Evolutionary conservation across 2,113 vertebrate species (phyloP), one percentile per base, ranked within the genome.

Genomic region (Zapornia atra): DNA sequence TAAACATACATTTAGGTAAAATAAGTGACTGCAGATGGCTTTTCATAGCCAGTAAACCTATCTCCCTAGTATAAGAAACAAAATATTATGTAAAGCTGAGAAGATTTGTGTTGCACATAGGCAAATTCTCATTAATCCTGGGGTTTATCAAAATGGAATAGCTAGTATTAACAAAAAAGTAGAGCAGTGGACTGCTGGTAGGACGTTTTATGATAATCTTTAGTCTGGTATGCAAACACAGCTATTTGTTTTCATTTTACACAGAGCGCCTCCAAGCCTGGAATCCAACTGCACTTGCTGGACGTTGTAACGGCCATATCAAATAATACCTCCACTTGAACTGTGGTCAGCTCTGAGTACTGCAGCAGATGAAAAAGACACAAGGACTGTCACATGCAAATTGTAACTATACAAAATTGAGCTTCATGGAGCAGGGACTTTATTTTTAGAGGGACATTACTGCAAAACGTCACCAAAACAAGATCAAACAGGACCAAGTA

Each of bases 101-200:
- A 81, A 94, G 87, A 94, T 91, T 80, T 85, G 36, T 94, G 82
- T 90, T 70, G 56, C 36, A 53, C 50, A 7, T 75, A 69, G 86
- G 72, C 79, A 94, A 87, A 87, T 44, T 10, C 61, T 72, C 44
- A 15, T 82, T 94, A 96, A 95, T 95, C 91, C 86, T 2, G 7
- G 65, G 61, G 5, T 71, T 96, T 96, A 76, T 72, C 54, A 56
- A 84, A 79, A 89, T 48, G 44, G 34, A 81, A 84, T 48, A 71
- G 82, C 86, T 83, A 73, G 69, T 28, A 92, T 95, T 96, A 87
- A 28, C 69, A 66, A 71, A 81, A 48, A 31, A 75, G 61, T 56
- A 68, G 77, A 59, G 65, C 59, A 7, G 36, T 72, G 79, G 57
- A 34, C 48, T 78, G 91, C 69, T 80, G 46, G 60, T 2, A 56